phyloP scores from a whole-genome alignment of 2,888 invertebrate species.

The Limnephilus auricula region DNA sequence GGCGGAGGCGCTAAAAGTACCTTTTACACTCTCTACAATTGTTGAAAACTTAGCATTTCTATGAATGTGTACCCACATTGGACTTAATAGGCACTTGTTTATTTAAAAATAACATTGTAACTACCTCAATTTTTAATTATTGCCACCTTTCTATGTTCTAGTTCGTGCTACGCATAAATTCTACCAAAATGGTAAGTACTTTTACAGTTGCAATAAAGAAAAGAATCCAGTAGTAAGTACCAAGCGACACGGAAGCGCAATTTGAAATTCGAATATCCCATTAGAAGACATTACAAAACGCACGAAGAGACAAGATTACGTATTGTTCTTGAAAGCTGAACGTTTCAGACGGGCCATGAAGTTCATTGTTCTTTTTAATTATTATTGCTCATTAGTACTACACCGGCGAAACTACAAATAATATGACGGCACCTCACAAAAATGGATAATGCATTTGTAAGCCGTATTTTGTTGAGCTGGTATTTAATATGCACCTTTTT shows the following conservation, averaged over 20 bases:
- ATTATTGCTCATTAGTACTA: neutral
- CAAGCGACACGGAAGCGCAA: neutral
- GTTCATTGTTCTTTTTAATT: constrained; percentile 26
- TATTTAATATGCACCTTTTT: neutral
- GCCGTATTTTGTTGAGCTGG: neutral
- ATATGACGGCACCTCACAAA: neutral
- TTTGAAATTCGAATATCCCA: neutral
- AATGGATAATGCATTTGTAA: neutral
- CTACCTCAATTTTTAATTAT: neutral
- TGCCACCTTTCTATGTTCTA: neutral
- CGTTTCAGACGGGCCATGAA: constrained; percentile 8
- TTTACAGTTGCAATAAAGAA: neutral
- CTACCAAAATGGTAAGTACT: neutral
- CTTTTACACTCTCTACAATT: no score
- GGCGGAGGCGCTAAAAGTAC: no score
- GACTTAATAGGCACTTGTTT: no score
- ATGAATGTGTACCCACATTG: no score
- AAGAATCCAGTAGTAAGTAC: neutral
- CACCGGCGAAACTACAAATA: neutral
- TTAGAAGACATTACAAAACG: neutral
- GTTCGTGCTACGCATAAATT: neutral
- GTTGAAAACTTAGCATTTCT: no score
- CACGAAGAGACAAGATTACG: neutral
- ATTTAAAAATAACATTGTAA: neutral
- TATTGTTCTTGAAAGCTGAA: neutral